Conservation (phyloP, 2,888 invertebrate genomes). For the Megastigmus dorsalis region DNA sequence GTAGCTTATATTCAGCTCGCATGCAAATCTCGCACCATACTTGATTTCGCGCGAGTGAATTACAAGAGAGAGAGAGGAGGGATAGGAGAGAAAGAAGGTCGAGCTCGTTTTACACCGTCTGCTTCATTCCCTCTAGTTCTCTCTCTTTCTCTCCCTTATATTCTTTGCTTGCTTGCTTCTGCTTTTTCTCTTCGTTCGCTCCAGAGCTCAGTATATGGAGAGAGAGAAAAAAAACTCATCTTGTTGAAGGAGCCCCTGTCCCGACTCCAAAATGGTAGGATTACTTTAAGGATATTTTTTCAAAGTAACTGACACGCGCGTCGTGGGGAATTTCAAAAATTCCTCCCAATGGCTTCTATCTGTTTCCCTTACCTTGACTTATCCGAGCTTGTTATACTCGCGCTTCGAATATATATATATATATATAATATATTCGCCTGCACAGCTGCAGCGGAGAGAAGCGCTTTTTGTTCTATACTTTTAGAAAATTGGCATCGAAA, state of each 20-base stretch:
- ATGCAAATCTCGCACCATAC: conserved; percentile 71
- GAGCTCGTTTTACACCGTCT: conserved; percentile 12
- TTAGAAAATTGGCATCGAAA: no score
- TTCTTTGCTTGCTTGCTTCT: neutral
- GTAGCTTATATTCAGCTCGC: conserved; percentile 70
- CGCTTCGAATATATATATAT: no score
- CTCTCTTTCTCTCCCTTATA: conserved; percentile 4
- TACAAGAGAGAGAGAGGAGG: conserved; percentile 53
- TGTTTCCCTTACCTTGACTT: no score
- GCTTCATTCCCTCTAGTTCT: conserved; percentile 13
- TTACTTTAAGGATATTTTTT: conserved; percentile 44
- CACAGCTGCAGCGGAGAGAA: no score
- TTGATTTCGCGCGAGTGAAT: conserved; percentile 68
- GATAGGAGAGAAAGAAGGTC: conserved; percentile 55
- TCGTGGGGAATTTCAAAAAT: conserved; percentile 16
- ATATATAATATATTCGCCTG: no score
- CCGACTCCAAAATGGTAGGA: conserved; percentile 35
- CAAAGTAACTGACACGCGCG: neutral
- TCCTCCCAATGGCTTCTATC: no score
- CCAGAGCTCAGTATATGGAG: neutral
- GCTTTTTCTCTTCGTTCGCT: conserved; percentile 1
- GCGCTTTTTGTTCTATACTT: no score
- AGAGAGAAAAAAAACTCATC: conserved; percentile 39
- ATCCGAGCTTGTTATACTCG: no score
- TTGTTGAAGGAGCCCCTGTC: conserved; percentile 19